A percentile compares a stretch with the other conserved stretches of the same genome.
phyloP scores from a whole-genome alignment of 2,797 vertebrate species.

The Notamacropus eugenii region DNA sequence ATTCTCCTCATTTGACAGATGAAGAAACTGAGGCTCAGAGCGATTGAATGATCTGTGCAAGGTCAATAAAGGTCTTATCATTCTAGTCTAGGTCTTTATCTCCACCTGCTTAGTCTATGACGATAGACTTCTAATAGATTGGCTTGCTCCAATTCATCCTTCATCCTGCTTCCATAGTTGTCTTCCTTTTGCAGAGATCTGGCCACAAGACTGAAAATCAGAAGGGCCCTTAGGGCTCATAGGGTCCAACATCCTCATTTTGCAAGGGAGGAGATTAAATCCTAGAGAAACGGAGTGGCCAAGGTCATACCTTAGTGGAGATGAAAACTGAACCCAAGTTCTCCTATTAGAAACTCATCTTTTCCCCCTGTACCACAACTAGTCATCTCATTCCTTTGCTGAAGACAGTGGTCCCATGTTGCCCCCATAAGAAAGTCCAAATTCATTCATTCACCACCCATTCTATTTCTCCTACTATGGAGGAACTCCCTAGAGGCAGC shows the following conservation, averaged over 20 bases:
- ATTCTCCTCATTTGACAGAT: not conserved
- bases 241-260: not conserved
- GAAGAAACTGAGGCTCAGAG: not conserved
- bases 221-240: not conserved
- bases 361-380: no score
- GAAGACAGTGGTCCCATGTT: no score
- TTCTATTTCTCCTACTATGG: no score
- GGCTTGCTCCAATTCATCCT: not conserved
- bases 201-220: not conserved
- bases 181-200: not conserved
- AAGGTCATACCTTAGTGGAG: no score
- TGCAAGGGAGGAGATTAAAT: not conserved
- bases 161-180: not conserved
- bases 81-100: not conserved
- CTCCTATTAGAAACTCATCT: no score
- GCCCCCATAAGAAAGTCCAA: no score
- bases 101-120: not conserved
- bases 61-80: not conserved
- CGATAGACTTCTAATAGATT: not conserved
- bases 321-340: no score
- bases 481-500: no score
- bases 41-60: not conserved
- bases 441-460: no score
- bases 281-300: not conserved
- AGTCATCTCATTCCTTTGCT: no score